A percentile compares a stretch with the other conserved stretches of the same genome.
Evolutionary conservation across 2,888 invertebrate genomes (phyloP).

Genomic region (Phragmatobia fuliginosa): DNA sequence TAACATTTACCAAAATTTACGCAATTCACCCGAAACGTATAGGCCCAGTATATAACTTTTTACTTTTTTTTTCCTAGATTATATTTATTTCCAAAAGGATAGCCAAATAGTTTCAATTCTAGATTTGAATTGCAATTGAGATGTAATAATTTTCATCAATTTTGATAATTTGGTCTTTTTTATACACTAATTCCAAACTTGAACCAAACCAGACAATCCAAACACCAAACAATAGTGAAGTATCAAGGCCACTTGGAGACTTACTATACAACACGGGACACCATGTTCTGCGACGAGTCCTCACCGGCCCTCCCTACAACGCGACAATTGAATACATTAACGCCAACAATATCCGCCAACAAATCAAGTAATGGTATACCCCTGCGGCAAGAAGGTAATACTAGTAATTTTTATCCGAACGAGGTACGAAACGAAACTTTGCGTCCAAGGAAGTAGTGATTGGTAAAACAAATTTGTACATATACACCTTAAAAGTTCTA

Average conservation of each 20-base stretch:
- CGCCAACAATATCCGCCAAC: conserved; percentile 80
- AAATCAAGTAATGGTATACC: conserved; percentile 83
- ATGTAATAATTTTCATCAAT: conserved; percentile 64
- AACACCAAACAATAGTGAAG: conserved; percentile 83
- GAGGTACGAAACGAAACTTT: conserved; percentile 69
- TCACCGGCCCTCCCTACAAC: conserved; percentile 57
- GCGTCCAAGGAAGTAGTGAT: conserved; percentile 68
- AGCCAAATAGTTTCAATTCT: conserved; percentile 84
- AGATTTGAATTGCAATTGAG: conserved; percentile 82
- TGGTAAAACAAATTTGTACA: conserved; percentile 83
- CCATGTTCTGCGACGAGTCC: conserved; percentile 76
- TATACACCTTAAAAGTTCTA: conserved; percentile 64
- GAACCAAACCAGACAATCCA: conserved; percentile 82
- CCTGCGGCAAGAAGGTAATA: conserved; percentile 82
- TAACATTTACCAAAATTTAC: conserved; percentile 86
- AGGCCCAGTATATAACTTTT: conserved; percentile 81
- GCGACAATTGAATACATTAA: conserved; percentile 62
- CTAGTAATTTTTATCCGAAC: conserved; percentile 78
- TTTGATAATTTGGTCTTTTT: conserved; percentile 84
- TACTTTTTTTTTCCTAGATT: conserved; percentile 73
- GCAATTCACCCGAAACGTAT: conserved; percentile 84
- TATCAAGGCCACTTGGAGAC: conserved; percentile 87
- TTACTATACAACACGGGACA: conserved; percentile 78
- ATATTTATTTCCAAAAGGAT: conserved; percentile 84
- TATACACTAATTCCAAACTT: conserved; percentile 84